Base-by-base conservation (phyloP, 2,888 invertebrate genomes). In the Phanerotoma sp. region DNA sequence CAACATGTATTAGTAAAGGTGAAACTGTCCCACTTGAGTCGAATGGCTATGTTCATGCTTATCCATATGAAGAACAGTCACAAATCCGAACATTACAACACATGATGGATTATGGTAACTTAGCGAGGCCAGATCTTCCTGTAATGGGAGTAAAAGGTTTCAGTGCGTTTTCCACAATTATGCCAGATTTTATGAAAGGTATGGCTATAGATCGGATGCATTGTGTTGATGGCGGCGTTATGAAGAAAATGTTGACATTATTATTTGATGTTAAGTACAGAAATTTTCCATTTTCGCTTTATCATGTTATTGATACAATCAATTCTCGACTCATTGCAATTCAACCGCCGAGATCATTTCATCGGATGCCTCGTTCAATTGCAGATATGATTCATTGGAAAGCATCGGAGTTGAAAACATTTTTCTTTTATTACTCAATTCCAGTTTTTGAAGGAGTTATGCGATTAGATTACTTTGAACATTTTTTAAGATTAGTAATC, bases 131-230 rank as follows among this genome's bases (percentile, higher is more conserved):
- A 9, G 11, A 21, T 28, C 16, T 30, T 28, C 45, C 41, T 22
- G 21, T 28, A 22, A 38, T 54, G 9, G 60, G 51, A 15, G 51
- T 58, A 13, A 60, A 58, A 51, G 61, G 61, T 28, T 52, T 51
- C 5, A 56, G 44, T 30, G 42, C 54, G 15, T 35, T 57, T 13
- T 38, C 57, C 4, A 49, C 28, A 35, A n/a, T 57, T 1, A 57
- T 60, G 57, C 60, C 55, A 4, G 44, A 58, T 25, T 59, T 59
- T 22, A 48, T 56, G 6, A 49, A 28, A 18, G 53, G 56, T 3
- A 28, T 53, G 16, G 44, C 18, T 15, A 52, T 51, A 15, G 55
- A 61, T 47, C 46, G 42, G 10, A 61, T 58, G 54, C 58, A 61
- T 33, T 21, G 32, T 21, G 42, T 58, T 13, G 53, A 49, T 21